phyloP scores from a whole-genome alignment of 2,113 vertebrate genomes.

The Jacana jacana region DNA sequence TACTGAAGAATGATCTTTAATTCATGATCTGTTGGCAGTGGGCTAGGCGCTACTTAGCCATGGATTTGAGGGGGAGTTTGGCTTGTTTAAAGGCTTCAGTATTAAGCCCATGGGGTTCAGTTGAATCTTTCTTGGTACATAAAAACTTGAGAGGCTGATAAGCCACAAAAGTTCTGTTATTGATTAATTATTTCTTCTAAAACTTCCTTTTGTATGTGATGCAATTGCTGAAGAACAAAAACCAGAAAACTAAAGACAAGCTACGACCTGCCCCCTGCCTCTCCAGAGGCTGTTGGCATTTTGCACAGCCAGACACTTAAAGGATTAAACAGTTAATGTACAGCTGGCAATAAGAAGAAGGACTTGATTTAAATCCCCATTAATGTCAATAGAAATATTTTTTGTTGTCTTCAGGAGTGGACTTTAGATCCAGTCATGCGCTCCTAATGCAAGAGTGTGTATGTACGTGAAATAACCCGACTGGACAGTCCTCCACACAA shows the following conservation, averaged over 20 bases:
- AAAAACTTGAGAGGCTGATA: background rate
- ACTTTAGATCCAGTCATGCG: fast-evolving
- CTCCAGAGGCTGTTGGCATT: background rate
- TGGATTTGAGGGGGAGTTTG: background rate
- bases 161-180: background rate
- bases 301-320: background rate
- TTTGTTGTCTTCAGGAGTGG: background rate
- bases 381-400: background rate
- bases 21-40: background rate
- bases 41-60: background rate
- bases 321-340: background rate
- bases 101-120: background rate
- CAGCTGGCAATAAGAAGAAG: background rate
- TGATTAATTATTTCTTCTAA: conserved; percentile 3
- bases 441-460: background rate
- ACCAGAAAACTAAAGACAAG: background rate
- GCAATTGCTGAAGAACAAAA: background rate
- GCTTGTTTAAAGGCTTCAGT: conserved; percentile 5
- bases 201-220: background rate
- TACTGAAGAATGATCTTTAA: conserved; percentile 32
- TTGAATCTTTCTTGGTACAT: background rate
- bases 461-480: background rate
- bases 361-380: background rate
- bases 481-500: background rate
- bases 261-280: fast-evolving